Percentiles rank a stretch among this genome's conserved stretches.
These are phyloP conservation scores for Neogale vison DNA, from an alignment of 2,113 vertebrate genomes.

Conservation along the genomic window DNA sequence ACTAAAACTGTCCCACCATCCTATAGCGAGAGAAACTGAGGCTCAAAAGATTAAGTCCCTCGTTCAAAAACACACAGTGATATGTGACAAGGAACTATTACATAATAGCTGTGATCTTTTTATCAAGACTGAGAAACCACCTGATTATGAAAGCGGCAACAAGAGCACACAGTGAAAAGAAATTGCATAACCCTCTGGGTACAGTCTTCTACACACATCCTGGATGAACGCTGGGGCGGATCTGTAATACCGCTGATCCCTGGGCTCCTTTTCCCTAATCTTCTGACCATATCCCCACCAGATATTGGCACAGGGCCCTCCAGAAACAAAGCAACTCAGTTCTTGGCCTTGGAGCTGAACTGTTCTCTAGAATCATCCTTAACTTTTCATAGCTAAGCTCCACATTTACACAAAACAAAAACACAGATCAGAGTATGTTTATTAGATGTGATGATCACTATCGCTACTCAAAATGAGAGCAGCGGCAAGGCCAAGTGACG, in stretches of 20 bases:
- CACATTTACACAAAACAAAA: background rate
- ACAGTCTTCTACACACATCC: background rate
- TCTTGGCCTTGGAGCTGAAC: background rate
- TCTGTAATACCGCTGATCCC: background rate
- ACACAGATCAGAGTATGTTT: background rate
- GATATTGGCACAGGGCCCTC: background rate
- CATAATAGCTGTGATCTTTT: constrained; percentile 17
- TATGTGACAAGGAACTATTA: background rate
- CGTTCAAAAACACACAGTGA: background rate
- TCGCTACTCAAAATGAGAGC: background rate
- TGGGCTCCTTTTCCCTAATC: background rate
- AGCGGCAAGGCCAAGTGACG: background rate
- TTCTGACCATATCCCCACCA: background rate
- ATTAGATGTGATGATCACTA: background rate
- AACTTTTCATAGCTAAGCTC: background rate
- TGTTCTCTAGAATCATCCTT: background rate
- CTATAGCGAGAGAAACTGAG: background rate
- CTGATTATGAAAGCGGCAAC: constrained; percentile 5
- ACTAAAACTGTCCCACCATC: background rate
- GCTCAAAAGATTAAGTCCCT: background rate
- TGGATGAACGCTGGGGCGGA: background rate
- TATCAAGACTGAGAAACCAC: constrained; percentile 23
- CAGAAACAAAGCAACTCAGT: constrained; percentile 19
- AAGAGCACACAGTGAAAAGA: background rate
- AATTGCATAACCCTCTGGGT: background rate